phyloP scores from a whole-genome alignment of 2,113 vertebrate genomes.

The Taxidea taxus region DNA sequence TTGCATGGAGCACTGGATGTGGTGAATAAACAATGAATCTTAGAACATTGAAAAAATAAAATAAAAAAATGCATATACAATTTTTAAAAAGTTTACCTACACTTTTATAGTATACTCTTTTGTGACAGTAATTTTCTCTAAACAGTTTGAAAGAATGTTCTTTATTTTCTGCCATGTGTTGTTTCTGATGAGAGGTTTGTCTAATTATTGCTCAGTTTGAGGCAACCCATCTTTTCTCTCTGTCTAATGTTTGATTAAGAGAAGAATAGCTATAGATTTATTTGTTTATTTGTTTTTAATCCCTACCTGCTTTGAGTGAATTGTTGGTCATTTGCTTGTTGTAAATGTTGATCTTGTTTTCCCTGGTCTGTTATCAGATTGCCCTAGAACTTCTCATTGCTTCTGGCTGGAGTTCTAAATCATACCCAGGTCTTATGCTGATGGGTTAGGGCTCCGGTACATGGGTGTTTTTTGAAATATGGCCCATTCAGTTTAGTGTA shows the following conservation, averaged over 20 bases:
- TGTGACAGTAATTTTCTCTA: neutral
- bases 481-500: accelerated
- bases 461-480: neutral
- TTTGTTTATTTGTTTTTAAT: slow-evolving; percentile 6
- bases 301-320: neutral
- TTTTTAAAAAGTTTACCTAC: neutral
- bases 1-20: too few species aligned
- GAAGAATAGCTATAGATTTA: neutral
- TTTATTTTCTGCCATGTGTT: neutral
- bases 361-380: neutral
- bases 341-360: neutral
- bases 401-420: neutral
- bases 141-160: neutral
- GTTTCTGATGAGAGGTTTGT: neutral
- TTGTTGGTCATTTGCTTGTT: neutral
- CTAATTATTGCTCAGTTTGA: neutral
- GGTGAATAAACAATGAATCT: too few species aligned
- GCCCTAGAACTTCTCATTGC: neutral
- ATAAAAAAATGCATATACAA: neutral
- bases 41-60: too few species aligned
- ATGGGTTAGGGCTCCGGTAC: accelerated
- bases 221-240: neutral
- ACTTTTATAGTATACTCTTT: neutral
- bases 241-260: neutral
- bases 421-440: neutral